These are phyloP conservation scores for Allolobophora icterica DNA, from an alignment of 2,888 invertebrate genomes.

Conservation along the genomic window DNA sequence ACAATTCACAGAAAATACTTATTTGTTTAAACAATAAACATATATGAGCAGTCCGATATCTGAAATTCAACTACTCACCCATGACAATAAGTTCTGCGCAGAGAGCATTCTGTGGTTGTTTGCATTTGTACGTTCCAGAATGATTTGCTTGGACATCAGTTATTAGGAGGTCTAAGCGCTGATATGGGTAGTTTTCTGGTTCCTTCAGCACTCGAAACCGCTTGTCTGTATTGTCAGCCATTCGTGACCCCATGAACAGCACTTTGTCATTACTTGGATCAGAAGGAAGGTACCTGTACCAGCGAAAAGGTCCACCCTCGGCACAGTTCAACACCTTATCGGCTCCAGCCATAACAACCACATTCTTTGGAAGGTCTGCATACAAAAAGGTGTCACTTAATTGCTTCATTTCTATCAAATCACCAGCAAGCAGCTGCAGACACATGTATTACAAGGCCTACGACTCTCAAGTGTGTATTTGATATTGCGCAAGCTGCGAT, in stretches of 20 bases:
- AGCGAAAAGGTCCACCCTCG: not conserved
- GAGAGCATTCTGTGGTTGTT: not conserved
- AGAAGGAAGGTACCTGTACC: conserved; percentile 2
- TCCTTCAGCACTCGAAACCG: not conserved
- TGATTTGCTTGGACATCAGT: not conserved
- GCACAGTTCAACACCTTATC: conserved; percentile 13
- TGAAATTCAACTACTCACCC: conserved; percentile 4
- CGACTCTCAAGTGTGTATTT: too few relatives aligned
- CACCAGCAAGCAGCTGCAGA: not conserved
- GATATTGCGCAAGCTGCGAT: too few relatives aligned
- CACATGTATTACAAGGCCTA: too few relatives aligned
- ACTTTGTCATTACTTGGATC: not conserved
- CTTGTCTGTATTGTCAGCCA: not conserved
- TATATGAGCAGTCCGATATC: too few relatives aligned
- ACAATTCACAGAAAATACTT: too few relatives aligned
- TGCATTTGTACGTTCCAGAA: conserved; percentile 20
- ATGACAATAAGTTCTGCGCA: conserved; percentile 13
- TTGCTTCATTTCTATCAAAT: not conserved
- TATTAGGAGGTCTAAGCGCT: conserved; percentile 15
- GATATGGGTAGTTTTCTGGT: not conserved
- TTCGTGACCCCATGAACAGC: not conserved
- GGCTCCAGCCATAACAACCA: conserved; percentile 14
- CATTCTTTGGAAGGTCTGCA: conserved; percentile 19
- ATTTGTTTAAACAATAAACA: too few relatives aligned
- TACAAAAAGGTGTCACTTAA: not conserved